phyloP scores from a whole-genome alignment of 2,797 vertebrate species.

The Apodemus agrarius region DNA sequence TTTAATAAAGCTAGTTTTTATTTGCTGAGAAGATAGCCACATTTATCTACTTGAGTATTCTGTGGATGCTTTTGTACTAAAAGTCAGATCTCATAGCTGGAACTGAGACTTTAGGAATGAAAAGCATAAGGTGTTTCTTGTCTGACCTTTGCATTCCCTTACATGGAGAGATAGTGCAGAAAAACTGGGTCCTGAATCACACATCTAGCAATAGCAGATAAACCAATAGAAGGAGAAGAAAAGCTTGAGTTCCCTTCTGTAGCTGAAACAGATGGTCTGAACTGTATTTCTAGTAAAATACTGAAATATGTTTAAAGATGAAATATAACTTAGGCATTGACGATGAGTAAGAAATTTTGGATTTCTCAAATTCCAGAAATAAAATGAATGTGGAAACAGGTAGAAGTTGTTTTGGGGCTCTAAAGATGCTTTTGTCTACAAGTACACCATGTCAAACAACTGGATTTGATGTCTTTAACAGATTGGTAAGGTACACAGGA shows the following conservation, averaged over 20 bases:
- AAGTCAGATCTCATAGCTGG: conserved; percentile 6
- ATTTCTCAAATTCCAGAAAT: conserved; percentile 21
- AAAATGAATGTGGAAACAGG: neutral
- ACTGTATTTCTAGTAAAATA: neutral
- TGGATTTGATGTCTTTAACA: neutral
- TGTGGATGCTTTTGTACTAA: conserved; percentile 13
- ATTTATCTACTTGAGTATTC: neutral
- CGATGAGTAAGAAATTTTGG: neutral
- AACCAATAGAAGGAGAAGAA: neutral
- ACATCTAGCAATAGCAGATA: neutral
- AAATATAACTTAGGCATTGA: neutral
- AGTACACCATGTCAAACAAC: neutral
- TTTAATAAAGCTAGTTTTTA: neutral
- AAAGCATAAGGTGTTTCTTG: neutral
- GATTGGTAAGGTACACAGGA: neutral
- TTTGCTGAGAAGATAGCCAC: neutral
- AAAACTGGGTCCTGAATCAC: neutral
- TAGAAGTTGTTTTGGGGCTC: neutral
- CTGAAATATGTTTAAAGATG: conserved; percentile 9
- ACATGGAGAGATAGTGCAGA: neutral
- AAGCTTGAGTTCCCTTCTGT: conserved; percentile 15
- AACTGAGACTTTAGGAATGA: neutral
- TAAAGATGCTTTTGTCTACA: neutral
- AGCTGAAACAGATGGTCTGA: neutral
- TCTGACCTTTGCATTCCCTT: neutral